Percentiles rank a stretch among this genome's conserved stretches.
Evolutionary conservation across 2,113 vertebrate species (phyloP).

Genomic region (Tricholaema leucomelas): DNA sequence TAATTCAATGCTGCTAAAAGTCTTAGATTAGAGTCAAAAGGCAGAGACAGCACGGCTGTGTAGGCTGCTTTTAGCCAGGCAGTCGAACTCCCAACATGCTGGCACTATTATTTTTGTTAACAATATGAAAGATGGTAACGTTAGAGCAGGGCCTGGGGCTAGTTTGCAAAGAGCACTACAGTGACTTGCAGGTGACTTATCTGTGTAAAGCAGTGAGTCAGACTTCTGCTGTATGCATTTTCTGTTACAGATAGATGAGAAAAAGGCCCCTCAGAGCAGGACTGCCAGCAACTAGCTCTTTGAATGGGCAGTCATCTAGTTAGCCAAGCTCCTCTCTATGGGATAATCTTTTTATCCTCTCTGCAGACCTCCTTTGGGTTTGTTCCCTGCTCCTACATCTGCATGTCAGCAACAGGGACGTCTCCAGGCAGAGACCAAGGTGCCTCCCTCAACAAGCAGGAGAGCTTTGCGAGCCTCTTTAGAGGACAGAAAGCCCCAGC

Average conservation of each 20-base stretch:
- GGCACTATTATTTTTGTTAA: not conserved
- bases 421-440: not conserved
- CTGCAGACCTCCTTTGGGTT: not conserved
- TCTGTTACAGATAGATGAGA: not conserved
- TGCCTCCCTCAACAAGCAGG: not conserved
- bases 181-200: not conserved
- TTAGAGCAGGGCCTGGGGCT: not conserved
- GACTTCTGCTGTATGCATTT: not conserved
- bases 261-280: not conserved
- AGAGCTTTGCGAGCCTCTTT: not conserved
- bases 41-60: not conserved
- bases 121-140: not conserved
- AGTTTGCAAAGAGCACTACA: not conserved
- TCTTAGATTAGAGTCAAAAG: not conserved
- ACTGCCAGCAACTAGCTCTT: not conserved
- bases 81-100: not conserved
- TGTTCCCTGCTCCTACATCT: not conserved
- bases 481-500: not conserved
- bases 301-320: not conserved
- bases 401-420: not conserved
- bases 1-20: not conserved
- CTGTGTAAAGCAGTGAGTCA: accelerated
- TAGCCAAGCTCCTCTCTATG: not conserved
- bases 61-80: not conserved
- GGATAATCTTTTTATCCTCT: not conserved